A percentile compares a stretch with the other conserved stretches of the same genome.
Conservation (phyloP, 2,113 vertebrate genomes). For the Hemibagrus wyckioides region DNA sequence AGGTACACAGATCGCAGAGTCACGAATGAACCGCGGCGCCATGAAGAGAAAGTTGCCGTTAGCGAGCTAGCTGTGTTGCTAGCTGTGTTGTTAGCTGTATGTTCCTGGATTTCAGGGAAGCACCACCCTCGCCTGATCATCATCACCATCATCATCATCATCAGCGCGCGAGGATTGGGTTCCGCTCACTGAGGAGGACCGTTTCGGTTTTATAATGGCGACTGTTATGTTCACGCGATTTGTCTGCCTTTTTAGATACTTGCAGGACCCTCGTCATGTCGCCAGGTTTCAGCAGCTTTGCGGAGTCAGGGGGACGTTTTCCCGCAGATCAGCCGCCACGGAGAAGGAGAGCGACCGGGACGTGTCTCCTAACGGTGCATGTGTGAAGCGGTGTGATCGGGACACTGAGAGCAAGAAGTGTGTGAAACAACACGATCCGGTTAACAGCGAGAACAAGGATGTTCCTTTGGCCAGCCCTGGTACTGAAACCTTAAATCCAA, state of each 20-base stretch:
- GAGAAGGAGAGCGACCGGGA: slow-evolving; percentile 45
- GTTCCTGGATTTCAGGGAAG: slow-evolving; percentile 1
- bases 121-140: neutral
- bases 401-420: neutral
- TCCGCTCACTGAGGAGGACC: neutral
- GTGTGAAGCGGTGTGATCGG: slow-evolving; percentile 3
- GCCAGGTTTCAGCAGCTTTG: slow-evolving; percentile 88
- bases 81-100: neutral
- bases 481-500: neutral
- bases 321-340: slow-evolving; percentile 43
- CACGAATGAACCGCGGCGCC: neutral
- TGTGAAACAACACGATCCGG: neutral
- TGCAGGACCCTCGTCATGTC: slow-evolving; percentile 88
- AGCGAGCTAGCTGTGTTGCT: slow-evolving; percentile 8
- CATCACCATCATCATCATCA: neutral
- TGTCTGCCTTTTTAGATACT: slow-evolving; percentile 66
- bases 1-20: neutral
- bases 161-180: slow-evolving; percentile 8
- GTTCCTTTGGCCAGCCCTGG: neutral
- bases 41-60: slow-evolving; percentile 14
- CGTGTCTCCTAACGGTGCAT: slow-evolving; percentile 47
- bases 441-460: neutral
- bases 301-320: slow-evolving; percentile 80
- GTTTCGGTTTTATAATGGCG: slow-evolving; percentile 58
- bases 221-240: slow-evolving; percentile 58